These are phyloP conservation scores for Microcebus murinus DNA, from an alignment of 2,113 vertebrate genomes.

Conservation along the genomic window DNA sequence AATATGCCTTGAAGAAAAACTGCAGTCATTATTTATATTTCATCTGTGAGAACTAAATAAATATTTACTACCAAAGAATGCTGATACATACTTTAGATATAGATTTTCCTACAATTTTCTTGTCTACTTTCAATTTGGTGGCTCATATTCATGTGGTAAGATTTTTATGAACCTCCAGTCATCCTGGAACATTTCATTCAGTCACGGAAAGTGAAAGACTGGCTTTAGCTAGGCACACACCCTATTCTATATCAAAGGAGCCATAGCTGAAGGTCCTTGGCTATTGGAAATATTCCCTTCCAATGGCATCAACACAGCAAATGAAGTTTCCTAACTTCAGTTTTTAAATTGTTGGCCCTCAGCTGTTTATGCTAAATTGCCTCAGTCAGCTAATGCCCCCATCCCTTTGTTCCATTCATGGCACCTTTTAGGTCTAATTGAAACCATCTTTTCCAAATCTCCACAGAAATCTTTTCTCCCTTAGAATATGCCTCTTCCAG, in stretches of 20 bases:
- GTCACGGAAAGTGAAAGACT: not conserved
- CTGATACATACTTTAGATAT: not conserved
- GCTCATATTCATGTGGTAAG: not conserved
- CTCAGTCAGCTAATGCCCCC: not conserved
- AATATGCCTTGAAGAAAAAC: constrained; percentile 50
- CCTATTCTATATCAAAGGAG: not conserved
- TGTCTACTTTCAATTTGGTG: constrained; percentile 23
- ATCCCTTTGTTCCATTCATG: not conserved
- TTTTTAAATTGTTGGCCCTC: not conserved
- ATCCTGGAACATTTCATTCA: not conserved
- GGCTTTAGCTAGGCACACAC: not conserved
- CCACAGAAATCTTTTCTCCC: not conserved
- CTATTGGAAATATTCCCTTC: not conserved
- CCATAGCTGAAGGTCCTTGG: not conserved
- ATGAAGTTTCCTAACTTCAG: not conserved
- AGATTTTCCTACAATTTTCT: not conserved
- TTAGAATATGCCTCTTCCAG: constrained; percentile 23
- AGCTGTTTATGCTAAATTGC: not conserved
- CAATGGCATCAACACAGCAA: not conserved
- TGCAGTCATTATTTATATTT: constrained; percentile 40
- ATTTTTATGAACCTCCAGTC: not conserved
- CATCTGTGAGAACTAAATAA: constrained; percentile 54
- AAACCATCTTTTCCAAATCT: not conserved
- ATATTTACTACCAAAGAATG: constrained; percentile 59
- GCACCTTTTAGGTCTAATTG: not conserved